phyloP scores from a whole-genome alignment of 1,140 invertebrate species.

The Asbolus verrucosus region DNA sequence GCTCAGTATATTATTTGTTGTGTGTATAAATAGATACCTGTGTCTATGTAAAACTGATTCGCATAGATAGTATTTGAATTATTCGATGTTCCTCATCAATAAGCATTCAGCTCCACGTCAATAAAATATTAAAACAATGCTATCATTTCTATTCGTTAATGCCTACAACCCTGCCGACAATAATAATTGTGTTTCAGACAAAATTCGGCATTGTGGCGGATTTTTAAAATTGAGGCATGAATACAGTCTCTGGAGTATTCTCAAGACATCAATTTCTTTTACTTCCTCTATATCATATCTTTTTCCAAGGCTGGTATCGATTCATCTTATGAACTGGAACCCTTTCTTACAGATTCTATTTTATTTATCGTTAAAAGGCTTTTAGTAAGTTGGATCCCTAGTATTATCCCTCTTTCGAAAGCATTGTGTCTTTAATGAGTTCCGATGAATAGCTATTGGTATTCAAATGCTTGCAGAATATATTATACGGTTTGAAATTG shows the following conservation, averaged over 20 bases:
- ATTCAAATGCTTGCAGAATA: conserved; percentile 31
- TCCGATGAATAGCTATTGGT: conserved; percentile 19
- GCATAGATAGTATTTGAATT: conserved; percentile 2
- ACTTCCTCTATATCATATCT: conserved; percentile 13
- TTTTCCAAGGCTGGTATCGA: conserved; percentile 6
- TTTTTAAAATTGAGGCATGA: neutral
- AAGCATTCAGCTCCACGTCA: neutral
- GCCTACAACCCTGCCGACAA: too few species aligned
- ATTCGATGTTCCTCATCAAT: neutral
- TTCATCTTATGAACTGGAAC: conserved; percentile 11
- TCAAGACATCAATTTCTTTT: conserved; percentile 24
- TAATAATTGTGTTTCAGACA: neutral
- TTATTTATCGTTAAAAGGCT: conserved; percentile 28
- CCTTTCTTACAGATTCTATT: conserved; percentile 27
- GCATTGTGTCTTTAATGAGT: conserved; percentile 32
- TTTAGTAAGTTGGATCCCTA: conserved; percentile 1
- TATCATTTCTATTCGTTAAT: neutral
- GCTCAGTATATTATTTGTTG: too few species aligned
- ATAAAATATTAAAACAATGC: neutral
- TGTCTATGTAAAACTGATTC: neutral
- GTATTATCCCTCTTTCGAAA: conserved; percentile 5
- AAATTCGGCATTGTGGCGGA: neutral
- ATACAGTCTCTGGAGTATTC: conserved; percentile 18
- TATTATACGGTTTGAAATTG: conserved; percentile 20
- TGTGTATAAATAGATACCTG: conserved; percentile 14